Evolutionary conservation across 23 tunicate genomes (phyloP).

Genomic region (Clavelina lepadiformis): DNA sequence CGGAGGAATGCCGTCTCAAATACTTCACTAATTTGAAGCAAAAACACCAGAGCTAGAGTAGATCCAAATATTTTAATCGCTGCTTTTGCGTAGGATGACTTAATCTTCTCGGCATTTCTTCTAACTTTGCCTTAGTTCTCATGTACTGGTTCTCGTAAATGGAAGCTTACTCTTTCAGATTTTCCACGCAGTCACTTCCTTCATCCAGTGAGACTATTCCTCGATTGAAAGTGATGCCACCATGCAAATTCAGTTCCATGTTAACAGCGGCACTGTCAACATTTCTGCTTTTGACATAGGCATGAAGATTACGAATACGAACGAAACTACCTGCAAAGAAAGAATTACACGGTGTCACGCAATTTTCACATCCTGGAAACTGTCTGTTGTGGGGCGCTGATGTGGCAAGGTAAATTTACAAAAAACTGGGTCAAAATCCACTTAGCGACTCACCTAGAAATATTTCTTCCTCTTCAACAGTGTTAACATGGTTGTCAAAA

Average conservation of each 20-base stretch:
- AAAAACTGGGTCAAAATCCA: background rate
- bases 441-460: slow-evolving; percentile 1
- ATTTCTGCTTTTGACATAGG: slow-evolving; percentile 1
- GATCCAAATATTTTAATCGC: no score
- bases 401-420: background rate
- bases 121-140: no score
- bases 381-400: background rate
- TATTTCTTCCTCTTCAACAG: slow-evolving; percentile 2
- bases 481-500: slow-evolving; percentile 34
- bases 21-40: no score
- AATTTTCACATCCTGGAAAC: background rate
- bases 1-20: no score
- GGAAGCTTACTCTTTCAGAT: slow-evolving; percentile 10
- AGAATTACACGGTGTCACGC: background rate
- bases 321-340: slow-evolving; percentile 21
- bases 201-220: slow-evolving; percentile 22
- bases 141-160: no score
- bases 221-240: slow-evolving; percentile 25
- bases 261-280: background rate
- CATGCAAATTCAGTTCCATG: slow-evolving; percentile 25
- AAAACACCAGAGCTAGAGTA: no score
- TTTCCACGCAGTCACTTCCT: background rate
- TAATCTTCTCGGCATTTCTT: no score
- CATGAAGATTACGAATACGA: slow-evolving; percentile 39
- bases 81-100: no score